A percentile compares a stretch with the other conserved stretches of the same genome.
Conservation (phyloP, 1,140 invertebrate genomes). For the Tyrophagus putrescentiae region DNA sequence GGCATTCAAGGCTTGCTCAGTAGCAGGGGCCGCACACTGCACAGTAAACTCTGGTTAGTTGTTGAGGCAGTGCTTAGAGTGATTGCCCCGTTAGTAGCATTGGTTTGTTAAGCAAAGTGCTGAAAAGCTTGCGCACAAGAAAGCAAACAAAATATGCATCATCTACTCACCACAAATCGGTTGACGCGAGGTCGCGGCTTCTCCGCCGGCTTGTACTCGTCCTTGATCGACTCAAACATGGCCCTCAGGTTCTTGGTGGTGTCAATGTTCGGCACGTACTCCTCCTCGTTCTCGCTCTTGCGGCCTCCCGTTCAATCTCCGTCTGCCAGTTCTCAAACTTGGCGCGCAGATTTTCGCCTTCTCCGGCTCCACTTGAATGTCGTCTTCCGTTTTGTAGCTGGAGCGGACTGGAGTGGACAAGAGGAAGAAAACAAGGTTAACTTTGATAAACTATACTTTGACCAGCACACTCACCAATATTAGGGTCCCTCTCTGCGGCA, state of each 20-base stretch:
- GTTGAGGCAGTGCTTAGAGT: too few relatives aligned
- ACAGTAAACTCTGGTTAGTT: too few relatives aligned
- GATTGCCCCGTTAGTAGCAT: too few relatives aligned
- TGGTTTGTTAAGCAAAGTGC: too few relatives aligned
- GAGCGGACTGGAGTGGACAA: slow-evolving; percentile 21
- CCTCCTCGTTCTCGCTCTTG: slow-evolving; percentile 36
- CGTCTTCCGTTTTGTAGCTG: slow-evolving; percentile 44
- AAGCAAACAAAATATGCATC: background rate
- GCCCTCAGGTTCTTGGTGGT: slow-evolving; percentile 62
- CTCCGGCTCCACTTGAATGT: slow-evolving; percentile 43
- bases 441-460: background rate
- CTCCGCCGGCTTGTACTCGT: slow-evolving; percentile 37
- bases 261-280: slow-evolving; percentile 41
- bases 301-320: slow-evolving; percentile 38
- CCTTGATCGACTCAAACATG: slow-evolving; percentile 61
- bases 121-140: too few relatives aligned
- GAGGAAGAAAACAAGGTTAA: background rate
- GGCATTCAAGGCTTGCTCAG: too few relatives aligned
- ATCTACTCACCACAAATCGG: slow-evolving; percentile 61
- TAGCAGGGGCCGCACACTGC: too few relatives aligned
- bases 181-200: slow-evolving; percentile 54
- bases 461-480: slow-evolving; percentile 21
- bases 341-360: slow-evolving; percentile 63
- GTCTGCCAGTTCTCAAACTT: slow-evolving; percentile 83
- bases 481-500: slow-evolving; percentile 28